Percentiles rank a stretch among this genome's conserved stretches.
These are phyloP conservation scores for Graptemys geographica DNA, from an alignment of 2,797 vertebrate genomes.

Conservation along the genomic window DNA sequence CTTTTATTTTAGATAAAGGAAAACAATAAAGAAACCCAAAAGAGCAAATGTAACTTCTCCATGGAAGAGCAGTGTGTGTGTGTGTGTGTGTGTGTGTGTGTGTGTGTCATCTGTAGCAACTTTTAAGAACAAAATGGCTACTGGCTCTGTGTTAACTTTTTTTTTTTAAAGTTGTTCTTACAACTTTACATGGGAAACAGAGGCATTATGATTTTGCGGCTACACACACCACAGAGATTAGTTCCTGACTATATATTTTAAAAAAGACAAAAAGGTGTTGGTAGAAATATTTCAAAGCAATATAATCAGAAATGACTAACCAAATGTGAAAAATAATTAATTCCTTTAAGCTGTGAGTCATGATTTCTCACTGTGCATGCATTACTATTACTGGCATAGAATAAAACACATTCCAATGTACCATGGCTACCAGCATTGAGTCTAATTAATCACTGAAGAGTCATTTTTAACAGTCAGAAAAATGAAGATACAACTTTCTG, in stretches of 20 bases:
- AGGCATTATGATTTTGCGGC: neutral
- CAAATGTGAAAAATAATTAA: slow-evolving; percentile 6
- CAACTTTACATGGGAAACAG: neutral
- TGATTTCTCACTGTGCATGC: slow-evolving; percentile 9
- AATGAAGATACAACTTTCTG: slow-evolving; percentile 7
- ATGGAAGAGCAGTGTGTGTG: neutral
- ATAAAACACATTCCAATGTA: neutral
- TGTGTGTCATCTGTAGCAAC: neutral
- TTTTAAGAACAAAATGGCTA: neutral
- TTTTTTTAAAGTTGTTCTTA: neutral
- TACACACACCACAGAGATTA: accelerated
- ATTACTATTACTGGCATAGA: neutral
- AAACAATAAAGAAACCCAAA: neutral
- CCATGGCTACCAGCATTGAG: neutral
- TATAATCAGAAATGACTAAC: slow-evolving; percentile 1
- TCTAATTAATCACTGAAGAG: slow-evolving; percentile 4
- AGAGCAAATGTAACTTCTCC: slow-evolving; percentile 2
- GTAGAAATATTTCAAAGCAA: neutral
- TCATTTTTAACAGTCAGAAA: neutral
- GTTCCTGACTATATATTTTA: neutral
- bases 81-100: too few relatives aligned
- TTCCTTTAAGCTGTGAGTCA: neutral
- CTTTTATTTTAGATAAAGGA: neutral
- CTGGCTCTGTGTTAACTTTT: neutral
- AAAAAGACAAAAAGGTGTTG: neutral